A percentile compares a stretch with the other conserved stretches of the same genome.
Evolutionary conservation across 2,797 vertebrate species (phyloP).

Genomic region (Steatocranus sp.): DNA sequence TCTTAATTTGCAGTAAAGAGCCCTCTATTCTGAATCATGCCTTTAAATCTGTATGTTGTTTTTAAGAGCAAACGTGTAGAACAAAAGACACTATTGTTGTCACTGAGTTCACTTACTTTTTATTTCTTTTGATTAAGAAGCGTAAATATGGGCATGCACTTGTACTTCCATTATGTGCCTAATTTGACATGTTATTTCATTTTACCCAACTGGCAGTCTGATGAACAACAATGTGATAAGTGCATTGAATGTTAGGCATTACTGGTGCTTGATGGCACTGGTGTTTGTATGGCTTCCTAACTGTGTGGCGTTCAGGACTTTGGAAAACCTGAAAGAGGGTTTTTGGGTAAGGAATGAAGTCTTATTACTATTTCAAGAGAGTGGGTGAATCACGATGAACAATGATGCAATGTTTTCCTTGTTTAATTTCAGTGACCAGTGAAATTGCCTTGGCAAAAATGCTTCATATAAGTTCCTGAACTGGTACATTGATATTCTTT

Average conservation of each 20-base stretch:
- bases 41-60: neutral
- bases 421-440: neutral
- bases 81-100: neutral
- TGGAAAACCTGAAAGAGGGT: neutral
- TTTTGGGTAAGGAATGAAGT: neutral
- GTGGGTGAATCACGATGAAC: neutral
- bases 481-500: neutral
- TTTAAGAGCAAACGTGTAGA: neutral
- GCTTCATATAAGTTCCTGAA: neutral
- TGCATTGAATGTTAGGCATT: neutral
- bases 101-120: neutral
- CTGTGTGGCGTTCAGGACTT: rapidly evolving
- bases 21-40: neutral
- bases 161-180: neutral
- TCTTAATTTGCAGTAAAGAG: neutral
- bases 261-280: neutral
- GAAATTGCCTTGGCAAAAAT: neutral
- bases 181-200: neutral
- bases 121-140: neutral
- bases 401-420: neutral
- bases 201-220: neutral
- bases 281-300: neutral
- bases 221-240: neutral
- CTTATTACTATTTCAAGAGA: neutral
- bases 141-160: neutral